Evolutionary conservation across 2,888 invertebrate genomes (phyloP).

Genomic region (Eupithecia tripunctaria): DNA sequence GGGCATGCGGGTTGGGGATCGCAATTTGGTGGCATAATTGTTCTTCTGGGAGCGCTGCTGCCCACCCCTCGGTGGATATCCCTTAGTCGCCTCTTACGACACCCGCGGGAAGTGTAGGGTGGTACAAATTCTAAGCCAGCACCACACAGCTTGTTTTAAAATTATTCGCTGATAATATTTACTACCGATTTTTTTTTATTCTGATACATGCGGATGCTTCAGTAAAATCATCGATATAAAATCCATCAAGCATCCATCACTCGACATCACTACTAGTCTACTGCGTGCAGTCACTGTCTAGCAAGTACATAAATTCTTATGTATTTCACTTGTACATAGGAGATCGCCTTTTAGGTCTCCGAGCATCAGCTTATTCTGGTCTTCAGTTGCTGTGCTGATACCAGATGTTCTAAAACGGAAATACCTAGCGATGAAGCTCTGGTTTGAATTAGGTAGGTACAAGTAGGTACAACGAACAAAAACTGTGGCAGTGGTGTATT

Average conservation of each 20-base stretch:
- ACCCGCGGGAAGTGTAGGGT: no score
- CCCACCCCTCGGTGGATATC: no score
- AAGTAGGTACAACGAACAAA: no score
- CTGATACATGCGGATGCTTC: background rate
- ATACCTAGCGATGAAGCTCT: background rate
- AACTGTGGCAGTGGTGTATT: no score
- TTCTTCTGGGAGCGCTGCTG: no score
- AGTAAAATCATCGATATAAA: conserved; percentile 33
- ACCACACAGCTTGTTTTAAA: no score
- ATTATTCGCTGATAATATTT: background rate
- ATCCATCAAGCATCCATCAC: background rate
- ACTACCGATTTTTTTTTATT: background rate
- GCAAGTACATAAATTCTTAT: conserved; percentile 63
- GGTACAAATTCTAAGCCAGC: no score
- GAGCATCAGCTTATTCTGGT: conserved; percentile 36
- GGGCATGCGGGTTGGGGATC: no score
- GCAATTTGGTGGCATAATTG: no score
- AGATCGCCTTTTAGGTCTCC: conserved; percentile 71
- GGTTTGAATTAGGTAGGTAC: background rate
- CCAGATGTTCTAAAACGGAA: background rate
- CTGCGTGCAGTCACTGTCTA: conserved; percentile 55
- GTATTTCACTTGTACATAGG: conserved; percentile 66
- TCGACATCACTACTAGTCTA: conserved; percentile 54
- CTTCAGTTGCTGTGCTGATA: conserved; percentile 13
- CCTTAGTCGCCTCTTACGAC: no score